phyloP scores from a whole-genome alignment of 2,797 vertebrate genomes.

The Poliocrania exsul region DNA sequence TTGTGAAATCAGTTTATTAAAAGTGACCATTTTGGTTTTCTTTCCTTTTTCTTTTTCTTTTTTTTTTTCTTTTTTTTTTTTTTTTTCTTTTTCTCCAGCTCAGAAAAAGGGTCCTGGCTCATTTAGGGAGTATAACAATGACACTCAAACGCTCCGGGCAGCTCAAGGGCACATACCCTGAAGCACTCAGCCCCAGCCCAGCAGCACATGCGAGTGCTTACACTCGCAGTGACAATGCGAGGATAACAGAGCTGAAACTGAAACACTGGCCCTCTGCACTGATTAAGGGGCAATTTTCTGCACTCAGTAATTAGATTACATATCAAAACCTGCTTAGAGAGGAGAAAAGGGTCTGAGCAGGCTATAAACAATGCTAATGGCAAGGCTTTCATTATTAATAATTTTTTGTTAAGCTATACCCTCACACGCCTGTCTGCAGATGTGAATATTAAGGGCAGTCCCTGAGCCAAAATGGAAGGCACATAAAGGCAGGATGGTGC shows the following conservation, averaged over 20 bases:
- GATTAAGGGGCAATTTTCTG: not conserved
- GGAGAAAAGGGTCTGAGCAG: not conserved
- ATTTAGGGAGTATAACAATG: not conserved
- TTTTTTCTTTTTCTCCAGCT: not conserved
- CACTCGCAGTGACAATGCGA: rapidly evolving
- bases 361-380: not conserved
- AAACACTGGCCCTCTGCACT: rapidly evolving
- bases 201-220: not conserved
- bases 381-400: not conserved
- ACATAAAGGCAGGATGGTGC: not conserved
- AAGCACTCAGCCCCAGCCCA: not conserved
- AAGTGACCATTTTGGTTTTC: not conserved
- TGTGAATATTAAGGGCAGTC: not conserved
- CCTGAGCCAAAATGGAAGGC: not conserved
- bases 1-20: conserved; percentile 28
- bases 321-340: not conserved
- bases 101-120: not conserved
- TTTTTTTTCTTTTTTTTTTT: not conserved
- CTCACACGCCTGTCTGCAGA: not conserved
- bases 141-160: not conserved
- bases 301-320: not conserved
- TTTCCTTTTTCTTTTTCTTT: rapidly evolving
- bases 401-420: not conserved
- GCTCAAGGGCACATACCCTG: not conserved
- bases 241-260: not conserved